These are phyloP conservation scores for Anthonomus grandis DNA, from an alignment of 1,140 invertebrate species.

Conservation along the genomic window DNA sequence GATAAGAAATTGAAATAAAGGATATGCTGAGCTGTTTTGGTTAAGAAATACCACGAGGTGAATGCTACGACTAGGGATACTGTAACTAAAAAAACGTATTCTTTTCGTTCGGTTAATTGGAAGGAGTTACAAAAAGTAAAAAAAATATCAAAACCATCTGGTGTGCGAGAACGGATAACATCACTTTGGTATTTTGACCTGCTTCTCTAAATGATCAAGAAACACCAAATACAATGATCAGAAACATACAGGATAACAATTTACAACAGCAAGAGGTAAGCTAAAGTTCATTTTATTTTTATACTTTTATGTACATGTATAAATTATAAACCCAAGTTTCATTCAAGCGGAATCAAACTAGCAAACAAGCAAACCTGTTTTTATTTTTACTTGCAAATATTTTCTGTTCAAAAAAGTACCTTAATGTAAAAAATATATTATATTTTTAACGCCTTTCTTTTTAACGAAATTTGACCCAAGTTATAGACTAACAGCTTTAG, in stretches of 20 bases:
- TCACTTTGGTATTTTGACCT: conserved; percentile 41
- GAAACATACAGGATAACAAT: conserved; percentile 3
- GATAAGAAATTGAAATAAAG: conserved; percentile 33
- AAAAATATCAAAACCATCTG: conserved; percentile 30
- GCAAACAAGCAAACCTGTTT: not conserved
- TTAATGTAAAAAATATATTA: not conserved
- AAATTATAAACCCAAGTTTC: not conserved
- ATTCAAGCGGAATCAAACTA: not conserved
- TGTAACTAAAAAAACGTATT: conserved; percentile 43
- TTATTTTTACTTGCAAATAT: not conserved
- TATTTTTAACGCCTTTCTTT: not conserved
- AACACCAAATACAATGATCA: conserved; percentile 10
- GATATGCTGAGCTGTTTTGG: conserved; percentile 37
- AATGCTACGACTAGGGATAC: conserved; percentile 19
- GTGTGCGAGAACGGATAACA: conserved; percentile 33
- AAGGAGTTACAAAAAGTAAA: conserved; percentile 39
- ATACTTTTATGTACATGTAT: conserved; percentile 5
- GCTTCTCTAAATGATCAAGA: conserved; percentile 37
- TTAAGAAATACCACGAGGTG: conserved; percentile 34
- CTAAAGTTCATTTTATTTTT: conserved; percentile 3
- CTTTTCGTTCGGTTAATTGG: conserved; percentile 27
- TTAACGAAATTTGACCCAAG: not conserved
- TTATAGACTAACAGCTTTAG: not conserved
- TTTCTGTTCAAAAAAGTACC: not conserved
- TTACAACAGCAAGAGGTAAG: not conserved